Evolutionary conservation across 2,113 vertebrate species (phyloP).

Genomic region (Hippocampus mohnikei): DNA sequence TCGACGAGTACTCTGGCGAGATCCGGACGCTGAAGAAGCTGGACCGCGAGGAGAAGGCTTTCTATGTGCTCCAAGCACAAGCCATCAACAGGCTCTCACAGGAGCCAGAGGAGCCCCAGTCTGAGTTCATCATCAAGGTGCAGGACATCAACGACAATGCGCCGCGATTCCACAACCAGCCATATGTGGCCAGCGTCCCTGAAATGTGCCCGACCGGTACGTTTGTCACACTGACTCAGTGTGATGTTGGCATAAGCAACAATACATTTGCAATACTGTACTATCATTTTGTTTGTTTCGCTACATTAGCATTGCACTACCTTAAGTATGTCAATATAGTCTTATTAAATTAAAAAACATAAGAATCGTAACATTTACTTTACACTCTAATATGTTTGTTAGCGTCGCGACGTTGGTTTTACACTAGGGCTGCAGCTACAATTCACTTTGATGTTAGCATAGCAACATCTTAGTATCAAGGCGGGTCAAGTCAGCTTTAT

Average conservation of each 20-base stretch:
- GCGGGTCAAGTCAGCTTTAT: too few species aligned
- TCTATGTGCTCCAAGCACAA: constrained; percentile 81
- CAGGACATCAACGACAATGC: constrained; percentile 88
- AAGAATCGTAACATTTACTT: too few species aligned
- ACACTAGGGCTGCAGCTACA: too few species aligned
- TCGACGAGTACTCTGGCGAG: constrained; percentile 77
- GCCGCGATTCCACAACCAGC: constrained; percentile 85
- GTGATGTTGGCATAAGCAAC: neutral
- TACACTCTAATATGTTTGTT: too few species aligned
- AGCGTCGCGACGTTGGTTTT: too few species aligned
- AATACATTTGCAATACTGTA: neutral
- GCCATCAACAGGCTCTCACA: constrained; percentile 75
- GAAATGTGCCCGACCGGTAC: constrained; percentile 92
- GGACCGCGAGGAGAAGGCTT: constrained; percentile 84
- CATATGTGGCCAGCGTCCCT: constrained; percentile 84
- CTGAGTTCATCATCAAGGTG: constrained; percentile 89
- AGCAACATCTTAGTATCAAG: neutral
- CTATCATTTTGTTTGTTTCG: neutral
- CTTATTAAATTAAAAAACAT: too few species aligned
- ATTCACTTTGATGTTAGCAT: neutral
- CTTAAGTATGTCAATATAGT: neutral
- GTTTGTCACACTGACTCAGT: constrained; percentile 15
- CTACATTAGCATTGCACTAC: neutral
- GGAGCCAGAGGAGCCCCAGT: constrained; percentile 82
- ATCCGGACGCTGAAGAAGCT: constrained; percentile 76